Base-by-base conservation (phyloP, 2,888 invertebrate species). In the Congeria kusceri region DNA sequence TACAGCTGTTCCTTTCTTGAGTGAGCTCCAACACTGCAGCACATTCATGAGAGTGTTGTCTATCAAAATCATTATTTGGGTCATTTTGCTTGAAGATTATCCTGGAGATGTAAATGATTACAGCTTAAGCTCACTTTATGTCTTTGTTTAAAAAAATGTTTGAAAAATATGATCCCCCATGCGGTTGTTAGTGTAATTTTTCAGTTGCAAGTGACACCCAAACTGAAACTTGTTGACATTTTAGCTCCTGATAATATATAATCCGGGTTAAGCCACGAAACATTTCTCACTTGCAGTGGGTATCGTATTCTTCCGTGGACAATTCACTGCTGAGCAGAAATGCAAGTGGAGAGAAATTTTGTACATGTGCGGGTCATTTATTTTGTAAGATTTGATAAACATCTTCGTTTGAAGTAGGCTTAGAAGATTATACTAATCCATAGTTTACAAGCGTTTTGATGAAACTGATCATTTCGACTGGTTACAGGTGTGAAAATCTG, bases 331-430 rank as follows among this genome's bases (percentile, higher is more conserved):
- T 53, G 32, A 61, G 76, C 61, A 70, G 65, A 76, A 76, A 61
- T 70, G 70, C 65, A 76, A 76, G 76, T 70, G 44, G 47, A 39
- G 70, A 76, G 76, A 76, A 70, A 76, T 76, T 66, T 66, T 53
- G 20, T 69, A 58, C 70, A 47, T n/a, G 27, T 32, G 11, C 61
- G 32, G 44, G 56, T 70, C 76, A 76, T 76, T 76, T 70, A 76
- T 76, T 66, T 66, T 59, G 65, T 72, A 66, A 61, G 61, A 53
- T 76, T 70, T 62, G 76, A 53, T 70, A 76, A 76, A 76, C 76
- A 70, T 66, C 62, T 63, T 49, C 76, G 76, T 76, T 76, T 76
- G 76, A 76, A 76, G 76, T 76, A 56, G 76, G 47, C 57, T 61
- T 20, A 56, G 23, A 67, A 72, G 57, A 72, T 77, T 77, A 72